Conservation (phyloP, 2,888 invertebrate genomes). For the Macrosiphum euphorbiae region DNA sequence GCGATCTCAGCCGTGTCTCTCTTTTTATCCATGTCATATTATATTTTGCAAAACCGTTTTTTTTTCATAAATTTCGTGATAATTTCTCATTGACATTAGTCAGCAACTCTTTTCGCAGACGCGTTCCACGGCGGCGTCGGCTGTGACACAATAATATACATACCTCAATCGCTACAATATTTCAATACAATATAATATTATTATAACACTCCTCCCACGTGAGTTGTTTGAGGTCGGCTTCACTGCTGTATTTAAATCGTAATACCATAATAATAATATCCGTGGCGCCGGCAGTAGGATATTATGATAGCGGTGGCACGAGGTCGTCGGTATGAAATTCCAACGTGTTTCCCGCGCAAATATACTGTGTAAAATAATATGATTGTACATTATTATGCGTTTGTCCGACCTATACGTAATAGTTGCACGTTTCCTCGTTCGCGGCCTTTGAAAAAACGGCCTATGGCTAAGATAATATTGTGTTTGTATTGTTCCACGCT, state of each 20-base stretch:
- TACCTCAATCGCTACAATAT: not conserved
- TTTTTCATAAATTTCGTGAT: not conserved
- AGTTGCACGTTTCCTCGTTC: not conserved
- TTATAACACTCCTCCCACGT: slow-evolving; percentile 7
- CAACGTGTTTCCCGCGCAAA: not conserved
- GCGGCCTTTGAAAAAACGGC: not conserved
- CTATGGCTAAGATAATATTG: not conserved
- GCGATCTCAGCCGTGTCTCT: not conserved
- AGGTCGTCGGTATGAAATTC: not conserved
- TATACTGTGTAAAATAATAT: not conserved
- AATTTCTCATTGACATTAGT: not conserved
- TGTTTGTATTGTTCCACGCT: not conserved
- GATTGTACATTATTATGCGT: not conserved
- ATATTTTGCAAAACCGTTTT: not conserved
- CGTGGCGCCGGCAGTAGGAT: not conserved
- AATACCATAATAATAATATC: not conserved
- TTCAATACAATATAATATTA: not conserved
- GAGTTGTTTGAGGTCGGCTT: not conserved
- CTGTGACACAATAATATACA: not conserved
- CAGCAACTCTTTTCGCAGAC: not conserved
- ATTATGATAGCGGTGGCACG: not conserved
- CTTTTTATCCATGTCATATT: too few relatives aligned
- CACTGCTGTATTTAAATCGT: not conserved
- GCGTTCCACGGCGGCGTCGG: not conserved
- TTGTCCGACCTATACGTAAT: not conserved